Conservation (phyloP, 1,140 invertebrate genomes). For the Hormaphis cornu region DNA sequence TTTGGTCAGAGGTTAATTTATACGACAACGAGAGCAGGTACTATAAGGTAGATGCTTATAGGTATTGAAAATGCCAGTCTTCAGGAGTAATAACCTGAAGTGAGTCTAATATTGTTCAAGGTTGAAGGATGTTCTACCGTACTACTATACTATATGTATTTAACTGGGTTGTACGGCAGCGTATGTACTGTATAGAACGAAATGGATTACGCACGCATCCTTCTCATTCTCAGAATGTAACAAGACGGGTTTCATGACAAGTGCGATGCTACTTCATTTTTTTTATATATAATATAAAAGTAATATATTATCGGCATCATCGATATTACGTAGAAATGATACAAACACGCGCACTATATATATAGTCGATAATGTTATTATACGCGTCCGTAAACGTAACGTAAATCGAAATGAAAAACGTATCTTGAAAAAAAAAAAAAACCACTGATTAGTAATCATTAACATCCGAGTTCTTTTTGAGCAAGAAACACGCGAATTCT, state of each 20-base stretch:
- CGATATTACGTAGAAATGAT: background rate
- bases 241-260: conserved; percentile 24
- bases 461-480: too few species aligned
- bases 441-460: too few species aligned
- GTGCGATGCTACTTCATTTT: conserved; percentile 6
- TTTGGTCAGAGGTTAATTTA: background rate
- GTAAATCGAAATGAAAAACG: too few species aligned
- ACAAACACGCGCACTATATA: background rate
- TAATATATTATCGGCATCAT: too few species aligned
- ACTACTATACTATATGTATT: background rate
- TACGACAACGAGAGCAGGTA: background rate
- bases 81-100: conserved; percentile 34
- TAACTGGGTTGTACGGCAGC: conserved; percentile 28
- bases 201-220: background rate
- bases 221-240: conserved; percentile 21
- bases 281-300: background rate
- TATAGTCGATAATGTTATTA: too few species aligned
- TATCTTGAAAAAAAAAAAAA: too few species aligned
- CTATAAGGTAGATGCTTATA: conserved; percentile 4
- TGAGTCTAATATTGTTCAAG: conserved; percentile 30
- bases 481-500: too few species aligned
- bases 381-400: too few species aligned
- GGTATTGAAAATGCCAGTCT: conserved; percentile 9
- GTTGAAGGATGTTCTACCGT: conserved; percentile 10
- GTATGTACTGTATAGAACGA: background rate